A percentile compares a stretch with the other conserved stretches of the same genome.
phyloP scores from a whole-genome alignment of 2,113 vertebrate genomes.

The Pseudopipra pipra region DNA sequence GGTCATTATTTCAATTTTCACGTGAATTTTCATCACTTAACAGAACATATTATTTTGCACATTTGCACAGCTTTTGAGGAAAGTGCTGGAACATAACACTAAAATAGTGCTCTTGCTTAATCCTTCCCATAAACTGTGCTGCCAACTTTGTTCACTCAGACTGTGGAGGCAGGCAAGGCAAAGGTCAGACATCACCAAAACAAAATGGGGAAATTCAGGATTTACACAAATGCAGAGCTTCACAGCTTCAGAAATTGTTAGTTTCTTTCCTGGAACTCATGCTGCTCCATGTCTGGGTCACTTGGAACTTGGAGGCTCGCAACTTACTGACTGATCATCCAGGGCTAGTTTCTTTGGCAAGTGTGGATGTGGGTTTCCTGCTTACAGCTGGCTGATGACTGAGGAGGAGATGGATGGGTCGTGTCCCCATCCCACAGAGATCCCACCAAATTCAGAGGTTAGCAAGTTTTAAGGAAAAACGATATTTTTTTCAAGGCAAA shows the following conservation, averaged over 20 bases:
- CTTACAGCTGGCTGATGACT: background rate
- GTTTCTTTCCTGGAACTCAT: background rate
- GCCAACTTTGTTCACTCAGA: background rate
- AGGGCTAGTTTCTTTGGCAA: background rate
- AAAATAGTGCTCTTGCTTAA: constrained; percentile 23
- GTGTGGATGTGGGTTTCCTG: background rate
- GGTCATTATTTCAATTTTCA: constrained; percentile 53
- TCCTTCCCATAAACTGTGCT: background rate
- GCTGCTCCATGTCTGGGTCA: background rate
- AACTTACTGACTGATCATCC: background rate
- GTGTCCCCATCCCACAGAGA: background rate
- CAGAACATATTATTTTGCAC: constrained; percentile 15
- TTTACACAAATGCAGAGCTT: background rate
- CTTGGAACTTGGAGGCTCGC: background rate
- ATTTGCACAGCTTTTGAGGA: constrained; percentile 14
- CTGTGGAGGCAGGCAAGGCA: background rate
- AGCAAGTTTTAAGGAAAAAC: background rate
- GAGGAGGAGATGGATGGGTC: background rate
- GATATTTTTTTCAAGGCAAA: background rate
- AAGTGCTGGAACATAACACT: constrained; percentile 32
- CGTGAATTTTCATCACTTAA: constrained; percentile 57
- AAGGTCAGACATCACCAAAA: background rate
- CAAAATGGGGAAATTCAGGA: background rate
- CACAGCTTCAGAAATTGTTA: background rate
- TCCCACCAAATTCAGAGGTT: background rate